Evolutionary conservation across 2,797 vertebrate species (phyloP).

Genomic region (Bothrops alternatus): DNA sequence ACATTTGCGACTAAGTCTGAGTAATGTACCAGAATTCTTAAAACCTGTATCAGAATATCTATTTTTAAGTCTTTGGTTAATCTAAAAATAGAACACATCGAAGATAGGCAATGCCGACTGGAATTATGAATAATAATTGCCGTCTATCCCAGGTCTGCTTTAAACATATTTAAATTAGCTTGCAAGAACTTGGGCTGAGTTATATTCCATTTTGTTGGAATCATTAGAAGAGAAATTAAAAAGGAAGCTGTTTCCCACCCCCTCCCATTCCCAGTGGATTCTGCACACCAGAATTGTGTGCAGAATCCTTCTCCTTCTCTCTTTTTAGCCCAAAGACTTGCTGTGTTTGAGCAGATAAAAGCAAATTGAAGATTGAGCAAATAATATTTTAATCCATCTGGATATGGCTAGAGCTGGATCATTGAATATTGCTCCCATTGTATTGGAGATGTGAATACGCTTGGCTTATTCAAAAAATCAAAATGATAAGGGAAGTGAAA

Average conservation of each 20-base stretch:
- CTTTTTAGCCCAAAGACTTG: conserved; percentile 55
- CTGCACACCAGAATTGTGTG: conserved; percentile 20
- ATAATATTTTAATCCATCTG: conserved; percentile 64
- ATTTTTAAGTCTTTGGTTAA: conserved; percentile 32
- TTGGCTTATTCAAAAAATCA: conserved; percentile 44
- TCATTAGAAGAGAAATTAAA: conserved; percentile 64
- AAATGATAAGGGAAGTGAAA: conserved; percentile 49
- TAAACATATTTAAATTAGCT: conserved; percentile 60
- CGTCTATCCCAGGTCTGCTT: conserved; percentile 27
- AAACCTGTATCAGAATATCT: conserved; percentile 35
- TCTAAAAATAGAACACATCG: conserved; percentile 41
- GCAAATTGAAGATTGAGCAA: conserved; percentile 69
- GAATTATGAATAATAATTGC: conserved; percentile 57
- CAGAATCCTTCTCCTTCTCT: conserved; percentile 26
- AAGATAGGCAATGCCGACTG: conserved; percentile 30
- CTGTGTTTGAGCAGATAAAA: conserved; percentile 68
- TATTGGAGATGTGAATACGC: conserved; percentile 64
- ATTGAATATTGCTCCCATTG: conserved; percentile 61
- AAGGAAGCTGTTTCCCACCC: conserved; percentile 35
- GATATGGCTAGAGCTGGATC: conserved; percentile 59
- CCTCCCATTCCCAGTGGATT: conserved; percentile 30
- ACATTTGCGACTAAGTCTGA: conserved; percentile 1
- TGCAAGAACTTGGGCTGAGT: conserved; percentile 51
- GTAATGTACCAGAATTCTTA: conserved; percentile 24
- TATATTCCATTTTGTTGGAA: conserved; percentile 65